These are phyloP conservation scores for Sphyrna mokarran DNA, from an alignment of 2,113 vertebrate genomes.

Conservation along the genomic window DNA sequence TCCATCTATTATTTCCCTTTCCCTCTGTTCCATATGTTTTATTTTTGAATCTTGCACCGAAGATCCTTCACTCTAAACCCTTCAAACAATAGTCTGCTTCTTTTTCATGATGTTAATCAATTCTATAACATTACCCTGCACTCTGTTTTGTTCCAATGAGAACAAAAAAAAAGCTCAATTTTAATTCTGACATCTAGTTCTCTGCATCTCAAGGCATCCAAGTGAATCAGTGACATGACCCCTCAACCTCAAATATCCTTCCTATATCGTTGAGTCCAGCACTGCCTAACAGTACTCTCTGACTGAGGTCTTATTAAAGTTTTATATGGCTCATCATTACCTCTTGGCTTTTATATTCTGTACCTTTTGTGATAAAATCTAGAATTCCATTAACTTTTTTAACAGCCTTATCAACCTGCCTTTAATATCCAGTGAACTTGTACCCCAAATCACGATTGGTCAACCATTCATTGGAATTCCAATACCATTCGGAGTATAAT, in stretches of 20 bases:
- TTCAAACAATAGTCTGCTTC: not conserved
- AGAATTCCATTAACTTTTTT: constrained; percentile 20
- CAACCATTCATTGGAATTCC: not conserved
- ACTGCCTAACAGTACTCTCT: not conserved
- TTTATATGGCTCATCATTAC: constrained; percentile 8
- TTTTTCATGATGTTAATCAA: not conserved
- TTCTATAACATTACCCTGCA: not conserved
- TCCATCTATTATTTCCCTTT: not conserved
- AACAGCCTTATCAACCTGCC: not conserved
- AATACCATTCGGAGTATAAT: not conserved
- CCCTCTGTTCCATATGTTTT: not conserved
- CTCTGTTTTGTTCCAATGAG: not conserved
- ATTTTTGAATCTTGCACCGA: not conserved
- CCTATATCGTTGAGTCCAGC: not conserved
- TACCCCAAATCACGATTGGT: not conserved
- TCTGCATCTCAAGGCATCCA: not conserved
- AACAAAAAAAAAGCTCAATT: not conserved
- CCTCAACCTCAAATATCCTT: not conserved
- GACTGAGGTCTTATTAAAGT: constrained; percentile 25
- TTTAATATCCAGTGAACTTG: constrained; percentile 23
- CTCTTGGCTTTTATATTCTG: constrained; percentile 14
- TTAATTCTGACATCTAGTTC: not conserved
- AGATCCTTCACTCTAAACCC: not conserved
- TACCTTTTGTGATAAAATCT: constrained; percentile 2
- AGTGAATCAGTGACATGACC: not conserved